Base-by-base conservation (phyloP, 2,888 invertebrate genomes). In the Agrotis segetum region DNA sequence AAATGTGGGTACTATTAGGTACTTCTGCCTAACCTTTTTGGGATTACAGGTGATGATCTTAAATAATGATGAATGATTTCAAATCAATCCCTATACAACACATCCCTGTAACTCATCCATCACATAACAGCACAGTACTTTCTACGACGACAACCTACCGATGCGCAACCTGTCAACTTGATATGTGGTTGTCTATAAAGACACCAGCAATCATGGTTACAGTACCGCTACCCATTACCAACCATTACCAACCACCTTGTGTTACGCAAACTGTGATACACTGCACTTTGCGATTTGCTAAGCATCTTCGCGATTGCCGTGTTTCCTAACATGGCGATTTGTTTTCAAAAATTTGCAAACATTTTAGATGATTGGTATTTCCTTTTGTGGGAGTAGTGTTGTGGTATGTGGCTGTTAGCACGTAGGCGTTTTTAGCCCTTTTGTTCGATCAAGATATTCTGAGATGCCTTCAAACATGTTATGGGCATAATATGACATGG, bases 201-300 rank as follows among this genome's bases (percentile, higher is more conserved):
- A n/a, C 63, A 50, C 74, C 58, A 50, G 74, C 55, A 82, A 80
- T 80, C 70, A 81, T 83, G 81, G 72, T 75, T 71, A 55, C 73
- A 61, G 80, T 85, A 71, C 87, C 87, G 83, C 83, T 84, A 83
- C 44, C 68, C 71, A 76, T 72, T 79, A 76, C 73, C 69, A 55
- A 55, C 56, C 84, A 87, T 87, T 85, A 85, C 72, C 71, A 67
- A 55, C 77, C 64, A 69, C 77, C 63, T 80, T 77, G 79, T 65
- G 71, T 89, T 86, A 86, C 84, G 82, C 81, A 81, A 87, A 81
- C 64, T 81, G 61, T 74, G 64, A 85, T 81, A 82, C 75, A 74
- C 80, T 74, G 74, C 76, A 79, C 75, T 87, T 86, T 85, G 67
- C 78, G 82, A 87, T 87, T 88, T 85, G 84, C 63, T 70, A 85